Evolutionary conservation across 2,888 invertebrate genomes (phyloP).

Genomic region (Xestia xanthographa): DNA sequence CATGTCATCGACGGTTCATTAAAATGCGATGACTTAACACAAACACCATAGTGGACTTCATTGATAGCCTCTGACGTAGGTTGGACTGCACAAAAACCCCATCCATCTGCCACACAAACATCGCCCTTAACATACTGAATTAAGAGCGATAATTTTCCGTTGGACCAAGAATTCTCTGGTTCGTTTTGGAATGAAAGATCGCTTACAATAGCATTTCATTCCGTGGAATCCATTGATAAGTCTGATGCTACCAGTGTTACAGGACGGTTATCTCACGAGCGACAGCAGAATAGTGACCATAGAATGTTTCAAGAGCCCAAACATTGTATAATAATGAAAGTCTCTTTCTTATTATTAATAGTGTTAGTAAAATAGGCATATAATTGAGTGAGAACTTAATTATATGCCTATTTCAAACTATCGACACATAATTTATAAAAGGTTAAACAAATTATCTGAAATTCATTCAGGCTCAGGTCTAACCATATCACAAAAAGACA

Average conservation of each 20-base stretch:
- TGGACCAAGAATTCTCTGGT: slow-evolving; percentile 74
- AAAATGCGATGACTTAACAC: slow-evolving; percentile 90
- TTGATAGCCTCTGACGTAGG: slow-evolving; percentile 90
- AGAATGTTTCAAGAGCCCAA: slow-evolving; percentile 29
- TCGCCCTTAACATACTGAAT: slow-evolving; percentile 69
- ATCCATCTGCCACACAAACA: slow-evolving; percentile 69
- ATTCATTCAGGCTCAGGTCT: slow-evolving; percentile 1
- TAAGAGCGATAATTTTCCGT: slow-evolving; percentile 72
- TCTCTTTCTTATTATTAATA: slow-evolving; percentile 4
- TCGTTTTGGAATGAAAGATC: slow-evolving; percentile 85
- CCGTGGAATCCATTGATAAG: slow-evolving; percentile 90
- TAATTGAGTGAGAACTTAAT: slow-evolving; percentile 34
- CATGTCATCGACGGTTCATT: slow-evolving; percentile 91
- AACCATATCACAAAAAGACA: neutral
- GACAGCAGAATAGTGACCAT: slow-evolving; percentile 76
- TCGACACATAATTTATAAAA: slow-evolving; percentile 7
- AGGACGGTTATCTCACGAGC: slow-evolving; percentile 86
- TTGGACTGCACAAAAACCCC: slow-evolving; percentile 83
- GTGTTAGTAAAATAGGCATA: slow-evolving; percentile 19
- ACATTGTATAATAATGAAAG: slow-evolving; percentile 42
- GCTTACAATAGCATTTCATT: slow-evolving; percentile 89
- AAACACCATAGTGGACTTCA: slow-evolving; percentile 90
- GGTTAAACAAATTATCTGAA: neutral
- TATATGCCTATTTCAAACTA: slow-evolving; percentile 36
- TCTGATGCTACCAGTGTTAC: slow-evolving; percentile 90